phyloP scores from a whole-genome alignment of 2,797 vertebrate species.

The Sebastes paucispinis region DNA sequence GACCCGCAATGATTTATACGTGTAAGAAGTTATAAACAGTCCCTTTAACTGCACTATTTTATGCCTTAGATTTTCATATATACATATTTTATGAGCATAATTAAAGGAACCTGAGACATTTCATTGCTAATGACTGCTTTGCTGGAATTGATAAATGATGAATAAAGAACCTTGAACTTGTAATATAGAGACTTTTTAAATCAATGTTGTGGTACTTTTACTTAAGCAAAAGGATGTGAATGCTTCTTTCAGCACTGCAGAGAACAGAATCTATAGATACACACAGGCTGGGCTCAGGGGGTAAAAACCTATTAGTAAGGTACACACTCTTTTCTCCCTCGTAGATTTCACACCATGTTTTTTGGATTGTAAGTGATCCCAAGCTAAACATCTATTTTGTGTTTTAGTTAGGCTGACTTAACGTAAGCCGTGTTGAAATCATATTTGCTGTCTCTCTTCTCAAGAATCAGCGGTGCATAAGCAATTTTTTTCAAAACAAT shows the following conservation, averaged over 20 bases:
- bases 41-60: too few species aligned
- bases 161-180: background rate
- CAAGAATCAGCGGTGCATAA: slow-evolving; percentile 19
- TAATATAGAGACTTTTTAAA: background rate
- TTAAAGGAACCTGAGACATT: too few species aligned
- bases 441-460: slow-evolving; percentile 15
- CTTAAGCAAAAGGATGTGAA: background rate
- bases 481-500: slow-evolving; percentile 5
- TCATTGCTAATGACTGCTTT: too few species aligned
- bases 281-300: slow-evolving; percentile 24
- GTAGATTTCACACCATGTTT: slow-evolving; percentile 38
- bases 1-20: too few species aligned
- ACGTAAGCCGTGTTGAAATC: slow-evolving; percentile 27
- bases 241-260: background rate
- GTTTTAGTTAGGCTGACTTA: slow-evolving; percentile 49
- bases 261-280: slow-evolving; percentile 40
- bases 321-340: slow-evolving; percentile 39
- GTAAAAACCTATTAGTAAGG: slow-evolving; percentile 45
- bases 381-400: slow-evolving; percentile 55
- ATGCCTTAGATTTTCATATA: too few species aligned
- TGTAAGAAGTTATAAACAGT: too few species aligned
- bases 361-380: slow-evolving; percentile 50
- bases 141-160: too few species aligned
- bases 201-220: background rate
- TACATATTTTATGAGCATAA: too few species aligned